A percentile compares a stretch with the other conserved stretches of the same genome.
phyloP scores from a whole-genome alignment of 2,888 invertebrate genomes.

The Sinelater perroti region DNA sequence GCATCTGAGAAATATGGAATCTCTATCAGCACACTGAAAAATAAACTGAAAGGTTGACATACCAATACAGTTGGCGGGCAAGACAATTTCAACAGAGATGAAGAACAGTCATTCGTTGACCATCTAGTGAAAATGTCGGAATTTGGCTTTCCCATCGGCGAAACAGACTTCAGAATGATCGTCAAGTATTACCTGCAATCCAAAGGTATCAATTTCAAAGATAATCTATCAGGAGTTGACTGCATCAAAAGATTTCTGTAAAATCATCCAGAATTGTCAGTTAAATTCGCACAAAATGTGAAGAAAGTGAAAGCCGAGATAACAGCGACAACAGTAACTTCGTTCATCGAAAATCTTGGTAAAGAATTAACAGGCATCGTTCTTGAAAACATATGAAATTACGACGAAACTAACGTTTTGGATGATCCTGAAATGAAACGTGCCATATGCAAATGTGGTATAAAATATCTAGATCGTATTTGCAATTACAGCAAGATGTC shows the following conservation, averaged over 20 bases:
- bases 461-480: constrained; percentile 47
- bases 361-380: constrained; percentile 31
- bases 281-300: constrained; percentile 34
- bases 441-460: constrained; percentile 30
- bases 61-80: not conserved
- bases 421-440: constrained; percentile 50
- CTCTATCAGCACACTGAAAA: constrained; percentile 3
- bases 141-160: not conserved
- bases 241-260: constrained; percentile 23
- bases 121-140: not conserved
- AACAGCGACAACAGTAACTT: constrained; percentile 26
- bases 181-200: constrained; percentile 8
- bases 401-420: constrained; percentile 52
- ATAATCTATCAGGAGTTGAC: constrained; percentile 28
- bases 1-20: constrained; percentile 5
- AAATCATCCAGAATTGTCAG: constrained; percentile 20
- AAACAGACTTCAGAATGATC: constrained; percentile 10
- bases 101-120: not conserved
- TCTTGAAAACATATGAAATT: constrained; percentile 48
- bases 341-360: constrained; percentile 34
- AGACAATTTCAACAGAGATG: too few relatives aligned
- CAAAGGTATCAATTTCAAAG: constrained; percentile 15
- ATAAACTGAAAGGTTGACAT: constrained; percentile 1
- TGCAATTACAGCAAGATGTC: constrained; percentile 18
- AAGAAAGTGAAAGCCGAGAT: constrained; percentile 33